These are phyloP conservation scores for Trematomus loennbergii DNA, from an alignment of 2,113 vertebrate species.

Conservation along the genomic window DNA sequence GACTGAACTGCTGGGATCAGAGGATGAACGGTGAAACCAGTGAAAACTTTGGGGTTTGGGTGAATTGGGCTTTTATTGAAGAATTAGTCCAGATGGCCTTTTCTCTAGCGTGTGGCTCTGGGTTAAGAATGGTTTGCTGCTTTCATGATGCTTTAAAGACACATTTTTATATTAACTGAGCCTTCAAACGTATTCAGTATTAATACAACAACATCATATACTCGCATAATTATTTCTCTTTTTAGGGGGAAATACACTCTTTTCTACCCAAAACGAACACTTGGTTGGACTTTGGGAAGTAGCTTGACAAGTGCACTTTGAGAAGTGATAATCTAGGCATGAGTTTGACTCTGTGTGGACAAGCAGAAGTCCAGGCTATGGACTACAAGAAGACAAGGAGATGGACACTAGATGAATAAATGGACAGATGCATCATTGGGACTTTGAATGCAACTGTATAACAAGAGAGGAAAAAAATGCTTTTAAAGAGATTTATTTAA, in stretches of 20 bases:
- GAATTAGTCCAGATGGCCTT: constrained; percentile 48
- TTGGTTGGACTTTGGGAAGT: constrained; percentile 69
- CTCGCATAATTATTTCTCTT: constrained; percentile 69
- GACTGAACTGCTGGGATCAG: constrained; percentile 60
- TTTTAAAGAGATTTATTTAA: constrained; percentile 80
- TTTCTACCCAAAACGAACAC: constrained; percentile 65
- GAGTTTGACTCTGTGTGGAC: constrained; percentile 48
- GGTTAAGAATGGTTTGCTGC: constrained; percentile 76
- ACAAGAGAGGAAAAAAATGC: constrained; percentile 15
- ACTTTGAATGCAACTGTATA: constrained; percentile 60
- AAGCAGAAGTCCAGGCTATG: constrained; percentile 47
- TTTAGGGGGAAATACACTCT: constrained; percentile 60
- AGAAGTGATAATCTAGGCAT: constrained; percentile 62
- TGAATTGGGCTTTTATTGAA: constrained; percentile 51
- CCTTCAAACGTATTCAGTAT: constrained; percentile 81
- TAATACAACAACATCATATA: constrained; percentile 76
- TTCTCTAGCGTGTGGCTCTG: constrained; percentile 60
- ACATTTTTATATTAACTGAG: constrained; percentile 77
- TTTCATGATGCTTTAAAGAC: constrained; percentile 80
- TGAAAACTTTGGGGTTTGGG: constrained; percentile 54
- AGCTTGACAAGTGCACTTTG: constrained; percentile 75
- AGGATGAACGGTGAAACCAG: constrained; percentile 62
- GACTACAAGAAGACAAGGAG: constrained; percentile 47
- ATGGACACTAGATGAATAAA: constrained; percentile 60
- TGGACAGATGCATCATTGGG: constrained; percentile 54